A percentile compares a stretch with the other conserved stretches of the same genome.
Evolutionary conservation across 1,140 invertebrate species (phyloP).

Genomic region (Uloborus diversus): DNA sequence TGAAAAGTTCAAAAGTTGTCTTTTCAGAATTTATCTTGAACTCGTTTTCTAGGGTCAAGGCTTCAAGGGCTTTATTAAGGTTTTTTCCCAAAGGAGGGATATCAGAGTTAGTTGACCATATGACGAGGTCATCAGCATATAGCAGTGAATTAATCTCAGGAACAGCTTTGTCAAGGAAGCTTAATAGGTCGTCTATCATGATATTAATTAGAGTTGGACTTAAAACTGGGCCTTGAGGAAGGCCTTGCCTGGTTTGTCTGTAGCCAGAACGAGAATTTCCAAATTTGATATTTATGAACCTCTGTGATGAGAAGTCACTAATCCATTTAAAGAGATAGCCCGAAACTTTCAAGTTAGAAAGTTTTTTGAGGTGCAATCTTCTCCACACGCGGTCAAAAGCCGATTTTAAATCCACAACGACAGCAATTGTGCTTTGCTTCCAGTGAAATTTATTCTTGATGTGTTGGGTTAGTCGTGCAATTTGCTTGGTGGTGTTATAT

Average conservation of each 20-base stretch:
- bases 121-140: too few relatives aligned
- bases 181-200: too few relatives aligned
- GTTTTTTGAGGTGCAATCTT: neutral
- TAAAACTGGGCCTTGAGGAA: too few relatives aligned
- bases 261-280: neutral
- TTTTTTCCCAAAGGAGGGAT: too few relatives aligned
- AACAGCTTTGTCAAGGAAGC: too few relatives aligned
- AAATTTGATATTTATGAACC: neutral
- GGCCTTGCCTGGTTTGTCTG: neutral
- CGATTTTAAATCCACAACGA: neutral
- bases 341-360: neutral
- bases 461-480: neutral
- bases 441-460: conserved; percentile 1
- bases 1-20: too few relatives aligned
- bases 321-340: neutral
- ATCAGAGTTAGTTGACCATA: too few relatives aligned
- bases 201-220: too few relatives aligned
- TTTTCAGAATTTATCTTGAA: too few relatives aligned
- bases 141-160: too few relatives aligned
- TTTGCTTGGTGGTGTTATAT: neutral
- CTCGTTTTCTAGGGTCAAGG: too few relatives aligned
- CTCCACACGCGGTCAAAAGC: neutral
- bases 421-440: neutral
- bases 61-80: too few relatives aligned
- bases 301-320: neutral